Evolutionary conservation across 2,797 vertebrate genomes (phyloP).

Genomic region (Synanceia verrucosa): DNA sequence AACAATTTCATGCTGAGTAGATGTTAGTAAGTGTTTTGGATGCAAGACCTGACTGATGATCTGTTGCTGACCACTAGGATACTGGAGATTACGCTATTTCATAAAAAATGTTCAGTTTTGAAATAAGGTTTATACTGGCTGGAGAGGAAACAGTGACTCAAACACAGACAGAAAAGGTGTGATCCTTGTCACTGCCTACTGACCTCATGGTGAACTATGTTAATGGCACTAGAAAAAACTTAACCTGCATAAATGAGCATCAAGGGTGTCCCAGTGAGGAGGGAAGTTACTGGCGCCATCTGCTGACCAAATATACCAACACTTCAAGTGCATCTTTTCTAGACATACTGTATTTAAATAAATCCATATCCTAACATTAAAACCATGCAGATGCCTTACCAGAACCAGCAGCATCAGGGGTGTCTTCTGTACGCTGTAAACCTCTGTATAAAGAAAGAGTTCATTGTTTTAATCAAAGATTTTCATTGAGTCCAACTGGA

Average conservation of each 20-base stretch:
- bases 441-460: not conserved
- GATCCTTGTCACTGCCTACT: not conserved
- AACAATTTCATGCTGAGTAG: not conserved
- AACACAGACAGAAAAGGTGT: not conserved
- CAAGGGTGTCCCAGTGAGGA: not conserved
- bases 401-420: not conserved
- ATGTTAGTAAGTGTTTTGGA: slow-evolving; percentile 1
- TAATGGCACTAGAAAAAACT: not conserved
- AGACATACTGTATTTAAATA: not conserved
- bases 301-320: slow-evolving; percentile 42
- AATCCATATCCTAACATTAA: not conserved
- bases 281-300: slow-evolving; percentile 52
- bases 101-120: not conserved
- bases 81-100: not conserved
- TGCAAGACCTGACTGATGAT: not conserved
- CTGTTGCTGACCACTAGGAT: not conserved
- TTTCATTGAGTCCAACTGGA: not conserved
- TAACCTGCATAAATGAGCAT: not conserved
- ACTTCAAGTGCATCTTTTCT: not conserved
- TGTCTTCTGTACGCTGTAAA: not conserved
- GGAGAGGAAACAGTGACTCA: not conserved
- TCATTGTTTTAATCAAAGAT: not conserved
- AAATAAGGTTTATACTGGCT: not conserved
- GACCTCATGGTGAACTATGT: slow-evolving; percentile 19
- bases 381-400: too few species aligned